phyloP scores from a whole-genome alignment of 2,888 invertebrate genomes.

The Clusia tigrina region DNA sequence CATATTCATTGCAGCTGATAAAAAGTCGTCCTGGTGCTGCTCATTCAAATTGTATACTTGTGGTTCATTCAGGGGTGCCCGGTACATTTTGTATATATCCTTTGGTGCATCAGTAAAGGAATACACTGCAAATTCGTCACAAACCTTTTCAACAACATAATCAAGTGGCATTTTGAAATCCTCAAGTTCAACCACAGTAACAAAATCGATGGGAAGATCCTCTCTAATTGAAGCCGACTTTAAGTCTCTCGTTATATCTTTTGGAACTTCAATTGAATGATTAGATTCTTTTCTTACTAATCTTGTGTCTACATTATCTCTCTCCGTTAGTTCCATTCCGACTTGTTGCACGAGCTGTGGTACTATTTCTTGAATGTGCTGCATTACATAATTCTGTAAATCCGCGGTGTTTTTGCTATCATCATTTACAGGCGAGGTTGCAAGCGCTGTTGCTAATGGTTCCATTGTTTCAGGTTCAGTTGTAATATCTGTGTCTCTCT shows the following conservation, averaged over 20 bases:
- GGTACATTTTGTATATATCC: neutral
- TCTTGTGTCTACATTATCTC: constrained; percentile 15
- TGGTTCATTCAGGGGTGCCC: neutral
- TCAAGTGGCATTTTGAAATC: constrained; percentile 51
- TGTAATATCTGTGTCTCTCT: constrained; percentile 47
- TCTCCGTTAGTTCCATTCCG: constrained; percentile 58
- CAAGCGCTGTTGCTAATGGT: constrained; percentile 62
- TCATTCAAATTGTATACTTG: too few species aligned
- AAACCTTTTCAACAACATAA: too few species aligned
- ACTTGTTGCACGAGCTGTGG: constrained; percentile 64
- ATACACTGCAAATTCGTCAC: constrained; percentile 43
- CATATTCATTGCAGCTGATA: too few species aligned
- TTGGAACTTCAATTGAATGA: neutral
- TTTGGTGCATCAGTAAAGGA: constrained; percentile 40
- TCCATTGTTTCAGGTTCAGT: constrained; percentile 56
- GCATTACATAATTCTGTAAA: constrained; percentile 62
- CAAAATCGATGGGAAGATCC: constrained; percentile 43
- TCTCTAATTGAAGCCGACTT: constrained; percentile 50
- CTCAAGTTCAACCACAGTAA: constrained; percentile 51
- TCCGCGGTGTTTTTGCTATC: constrained; percentile 44
- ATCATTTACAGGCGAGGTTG: constrained; percentile 41
- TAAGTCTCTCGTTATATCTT: constrained; percentile 54
- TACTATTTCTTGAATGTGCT: constrained; percentile 64
- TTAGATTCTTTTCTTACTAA: too few species aligned
- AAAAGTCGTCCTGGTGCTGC: too few species aligned